Base-by-base conservation (phyloP, 2,888 invertebrate genomes). In the Drosophila anomalata region DNA sequence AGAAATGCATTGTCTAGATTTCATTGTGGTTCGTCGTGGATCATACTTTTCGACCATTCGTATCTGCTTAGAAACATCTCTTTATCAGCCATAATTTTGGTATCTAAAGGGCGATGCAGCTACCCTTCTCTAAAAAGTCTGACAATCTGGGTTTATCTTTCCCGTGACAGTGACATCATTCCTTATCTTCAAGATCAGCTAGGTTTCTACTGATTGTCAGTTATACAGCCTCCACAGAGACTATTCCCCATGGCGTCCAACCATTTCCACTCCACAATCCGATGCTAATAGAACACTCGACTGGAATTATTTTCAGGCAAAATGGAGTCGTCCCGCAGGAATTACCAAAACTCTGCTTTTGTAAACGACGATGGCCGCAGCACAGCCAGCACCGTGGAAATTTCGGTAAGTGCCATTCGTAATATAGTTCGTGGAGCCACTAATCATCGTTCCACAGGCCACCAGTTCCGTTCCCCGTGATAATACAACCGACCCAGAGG, bases 281-380 rank as follows among this genome's bases (percentile, higher is more conserved):
- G 52, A 26, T 50, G 57, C 73, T 77, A 59, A 73, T 57, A 65
- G 66, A 75, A 52, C 61, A 20, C 17, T 3, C 24, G 14, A 36
- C 3, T 47, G 31, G 41, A 42, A 20, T 20, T 3, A 42, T 26
- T 57, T 42, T 8, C 36, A 31, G 39, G 39, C 42, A 51, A 55
- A 31, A 77, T 81, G 80, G 76, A 76, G 36, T 42, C 79, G 47
- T 75, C 82, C 46, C 89, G 89, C 33, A 83, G 83, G 48, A 70
- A 62, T 48, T 46, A 70, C n/a, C 65, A 20, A 26, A 91, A 91
- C 83, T 90, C 90, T 14, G 89, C 87, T 20, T 91, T 91, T 65
- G 73, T 90, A 42, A 90, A 88, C 44, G 91, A 91, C 68, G 90
- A 91, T 76, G 90, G 84, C 58, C 82, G 89, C 8, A 78, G 87